These are phyloP conservation scores for Glaucidium brasilianum DNA, from an alignment of 2,113 vertebrate species.

Conservation along the genomic window DNA sequence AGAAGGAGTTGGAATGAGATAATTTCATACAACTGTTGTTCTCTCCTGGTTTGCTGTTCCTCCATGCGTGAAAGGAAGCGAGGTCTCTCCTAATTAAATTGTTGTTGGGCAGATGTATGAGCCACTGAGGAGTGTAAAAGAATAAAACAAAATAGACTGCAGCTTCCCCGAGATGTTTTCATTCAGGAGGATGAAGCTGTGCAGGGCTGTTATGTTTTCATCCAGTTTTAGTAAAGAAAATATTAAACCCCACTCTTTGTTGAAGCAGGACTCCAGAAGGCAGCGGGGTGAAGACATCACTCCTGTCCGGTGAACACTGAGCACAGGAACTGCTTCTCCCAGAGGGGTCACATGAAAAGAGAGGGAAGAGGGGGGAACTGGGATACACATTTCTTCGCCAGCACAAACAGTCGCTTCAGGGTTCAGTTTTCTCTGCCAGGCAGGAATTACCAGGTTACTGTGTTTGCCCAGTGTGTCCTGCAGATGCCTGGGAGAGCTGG, in stretches of 20 bases:
- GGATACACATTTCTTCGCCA: neutral
- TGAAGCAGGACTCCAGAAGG: neutral
- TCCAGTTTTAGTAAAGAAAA: neutral
- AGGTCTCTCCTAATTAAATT: neutral
- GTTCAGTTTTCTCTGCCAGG: neutral
- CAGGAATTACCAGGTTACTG: neutral
- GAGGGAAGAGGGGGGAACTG: neutral
- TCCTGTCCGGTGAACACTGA: neutral
- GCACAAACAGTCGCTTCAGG: neutral
- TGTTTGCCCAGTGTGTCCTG: fast-evolving
- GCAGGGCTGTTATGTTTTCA: neutral
- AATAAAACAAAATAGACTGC: neutral
- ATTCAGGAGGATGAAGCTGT: neutral
- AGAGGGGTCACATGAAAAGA: neutral
- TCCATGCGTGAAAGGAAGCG: neutral
- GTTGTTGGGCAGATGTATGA: neutral
- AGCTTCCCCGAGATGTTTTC: neutral
- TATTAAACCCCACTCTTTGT: neutral
- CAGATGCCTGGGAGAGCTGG: neutral
- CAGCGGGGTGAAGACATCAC: neutral
- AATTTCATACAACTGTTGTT: neutral
- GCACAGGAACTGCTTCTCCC: neutral
- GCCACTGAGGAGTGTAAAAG: neutral
- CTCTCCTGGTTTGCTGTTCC: neutral
- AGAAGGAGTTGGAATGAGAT: neutral